These are phyloP conservation scores for Cryptotis parvus DNA, from an alignment of 2,113 vertebrate species.

Conservation along the genomic window DNA sequence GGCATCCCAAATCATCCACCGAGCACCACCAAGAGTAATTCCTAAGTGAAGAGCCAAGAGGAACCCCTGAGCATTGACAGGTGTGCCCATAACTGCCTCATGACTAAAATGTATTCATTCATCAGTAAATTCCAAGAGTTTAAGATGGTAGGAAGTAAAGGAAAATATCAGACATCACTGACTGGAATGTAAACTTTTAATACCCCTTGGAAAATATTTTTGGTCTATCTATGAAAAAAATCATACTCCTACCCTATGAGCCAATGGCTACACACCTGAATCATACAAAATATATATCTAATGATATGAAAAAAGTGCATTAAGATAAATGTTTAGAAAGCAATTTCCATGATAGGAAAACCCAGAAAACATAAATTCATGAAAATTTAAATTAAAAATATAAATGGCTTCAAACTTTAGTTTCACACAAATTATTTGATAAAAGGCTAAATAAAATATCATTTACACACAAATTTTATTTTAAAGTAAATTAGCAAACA, in stretches of 20 bases:
- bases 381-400: background rate
- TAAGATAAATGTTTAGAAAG: background rate
- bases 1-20: no score
- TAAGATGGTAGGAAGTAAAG: background rate
- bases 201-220: background rate
- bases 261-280: background rate
- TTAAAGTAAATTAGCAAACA: background rate
- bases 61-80: no score
- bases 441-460: background rate
- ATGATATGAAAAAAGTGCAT: background rate
- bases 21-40: no score
- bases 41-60: no score
- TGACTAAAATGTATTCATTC: no score
- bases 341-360: background rate
- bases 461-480: background rate
- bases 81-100: no score
- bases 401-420: no score
- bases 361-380: background rate
- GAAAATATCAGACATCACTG: background rate
- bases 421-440: background rate
- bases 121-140: background rate
- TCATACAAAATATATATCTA: background rate
- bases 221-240: background rate
- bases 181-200: background rate
- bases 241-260: background rate